These are phyloP conservation scores for Euschistus heros DNA, from an alignment of 1,140 invertebrate species.

Conservation along the genomic window DNA sequence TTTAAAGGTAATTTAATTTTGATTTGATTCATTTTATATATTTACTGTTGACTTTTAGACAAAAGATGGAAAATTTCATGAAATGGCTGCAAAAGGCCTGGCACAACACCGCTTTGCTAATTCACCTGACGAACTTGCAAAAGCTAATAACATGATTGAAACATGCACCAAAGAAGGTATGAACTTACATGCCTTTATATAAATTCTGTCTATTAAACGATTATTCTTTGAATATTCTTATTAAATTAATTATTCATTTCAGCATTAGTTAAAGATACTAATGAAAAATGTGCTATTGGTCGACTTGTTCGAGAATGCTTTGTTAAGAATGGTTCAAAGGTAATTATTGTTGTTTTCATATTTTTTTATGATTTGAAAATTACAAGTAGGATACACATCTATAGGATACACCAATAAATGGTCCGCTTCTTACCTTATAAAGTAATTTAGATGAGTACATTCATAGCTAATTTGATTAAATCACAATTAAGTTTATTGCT, in stretches of 20 bases:
- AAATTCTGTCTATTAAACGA: background rate
- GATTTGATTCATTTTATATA: no score
- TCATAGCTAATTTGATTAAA: no score
- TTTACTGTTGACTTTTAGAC: constrained; percentile 16
- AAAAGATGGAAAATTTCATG: constrained; percentile 27
- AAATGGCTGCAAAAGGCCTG: constrained; percentile 26
- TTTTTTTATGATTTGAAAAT: background rate
- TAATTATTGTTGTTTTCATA: constrained; percentile 9
- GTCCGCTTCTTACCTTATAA: no score
- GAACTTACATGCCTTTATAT: background rate
- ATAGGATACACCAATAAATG: no score
- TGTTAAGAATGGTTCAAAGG: constrained; percentile 31
- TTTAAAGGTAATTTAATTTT: background rate
- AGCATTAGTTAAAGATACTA: constrained; percentile 28
- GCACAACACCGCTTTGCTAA: constrained; percentile 27
- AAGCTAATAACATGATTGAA: constrained; percentile 30
- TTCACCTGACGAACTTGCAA: constrained; percentile 28
- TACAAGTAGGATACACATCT: background rate
- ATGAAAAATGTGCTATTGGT: constrained; percentile 31
- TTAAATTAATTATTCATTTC: constrained; percentile 14
- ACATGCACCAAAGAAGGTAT: constrained; percentile 31
- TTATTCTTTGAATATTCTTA: background rate
- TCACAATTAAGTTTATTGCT: no score
- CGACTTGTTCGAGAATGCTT: constrained; percentile 30
- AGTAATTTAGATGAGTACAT: no score